phyloP scores from a whole-genome alignment of 2,797 vertebrate species.

The Danio aesculapii region DNA sequence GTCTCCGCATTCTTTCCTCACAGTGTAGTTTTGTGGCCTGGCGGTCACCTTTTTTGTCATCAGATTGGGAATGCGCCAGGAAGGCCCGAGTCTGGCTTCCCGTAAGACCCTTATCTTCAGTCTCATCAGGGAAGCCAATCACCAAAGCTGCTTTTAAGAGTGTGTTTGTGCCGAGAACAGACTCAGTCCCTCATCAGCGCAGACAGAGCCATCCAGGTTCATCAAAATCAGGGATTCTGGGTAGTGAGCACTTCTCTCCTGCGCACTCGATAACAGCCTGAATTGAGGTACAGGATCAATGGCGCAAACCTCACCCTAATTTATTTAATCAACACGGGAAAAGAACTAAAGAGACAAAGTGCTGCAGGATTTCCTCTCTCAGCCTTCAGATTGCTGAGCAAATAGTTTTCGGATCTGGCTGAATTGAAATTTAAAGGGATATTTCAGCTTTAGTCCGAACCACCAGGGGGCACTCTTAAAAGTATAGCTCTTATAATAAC shows the following conservation, averaged over 20 bases:
- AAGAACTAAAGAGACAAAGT: slow-evolving; percentile 22
- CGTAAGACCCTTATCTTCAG: slow-evolving; percentile 62
- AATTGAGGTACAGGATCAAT: slow-evolving; percentile 47
- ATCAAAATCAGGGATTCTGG: slow-evolving; percentile 65
- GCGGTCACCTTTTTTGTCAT: slow-evolving; percentile 68
- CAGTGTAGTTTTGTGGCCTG: slow-evolving; percentile 18
- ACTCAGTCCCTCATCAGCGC: slow-evolving; percentile 74
- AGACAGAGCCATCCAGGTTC: slow-evolving; percentile 63
- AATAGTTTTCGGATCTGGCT: background rate
- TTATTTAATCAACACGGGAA: slow-evolving; percentile 60
- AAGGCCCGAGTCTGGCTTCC: slow-evolving; percentile 65
- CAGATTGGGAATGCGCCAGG: slow-evolving; percentile 66
- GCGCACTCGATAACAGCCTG: slow-evolving; percentile 48
- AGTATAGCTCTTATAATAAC: too few species aligned
- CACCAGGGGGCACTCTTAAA: too few species aligned
- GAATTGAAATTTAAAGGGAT: background rate
- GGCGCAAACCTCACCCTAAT: slow-evolving; percentile 53
- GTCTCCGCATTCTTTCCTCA: background rate
- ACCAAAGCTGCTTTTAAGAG: slow-evolving; percentile 65
- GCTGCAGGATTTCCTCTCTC: slow-evolving; percentile 4
- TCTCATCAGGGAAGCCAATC: slow-evolving; percentile 76
- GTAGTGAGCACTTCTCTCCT: slow-evolving; percentile 47
- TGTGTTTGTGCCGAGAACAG: slow-evolving; percentile 63
- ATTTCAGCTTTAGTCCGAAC: background rate
- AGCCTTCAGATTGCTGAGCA: background rate